Base-by-base conservation (phyloP, 2,113 vertebrate species). In the Numida meleagris region DNA sequence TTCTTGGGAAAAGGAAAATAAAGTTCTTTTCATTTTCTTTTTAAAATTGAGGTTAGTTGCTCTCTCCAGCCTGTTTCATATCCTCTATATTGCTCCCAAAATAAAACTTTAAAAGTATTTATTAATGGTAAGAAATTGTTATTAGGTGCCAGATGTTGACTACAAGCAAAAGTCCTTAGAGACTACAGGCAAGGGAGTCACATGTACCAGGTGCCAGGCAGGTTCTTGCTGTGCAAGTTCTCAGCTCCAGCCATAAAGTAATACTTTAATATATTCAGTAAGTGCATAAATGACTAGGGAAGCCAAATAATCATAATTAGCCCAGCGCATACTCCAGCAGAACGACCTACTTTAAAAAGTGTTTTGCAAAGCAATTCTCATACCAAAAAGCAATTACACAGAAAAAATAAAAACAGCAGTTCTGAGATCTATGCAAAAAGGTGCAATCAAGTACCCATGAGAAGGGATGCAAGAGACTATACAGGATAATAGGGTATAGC, bases 251-350 rank as follows among this genome's bases (percentile, higher is more conserved):
- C 36, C 86, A 16, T 38, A 57, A 80, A 82, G 34, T 36, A 76
- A 40, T 40, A 81, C n/a, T 62, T 71, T 58, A 87, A 70, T 63
- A 91, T 85, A 75, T 53, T 70, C 86, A 89, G 25, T 16, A 51
- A 78, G 40, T 58, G 33, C 43, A 51, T 88, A 96, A 89, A 91
- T 79, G 80, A 85, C 73, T 79, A 95, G 61, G 62, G 78, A 86
- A 93, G 88, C 81, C 82, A 96, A 96, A 92, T 86, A 88, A 82
- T 73, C 36, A 68, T 46, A 82, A 93, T 82, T 86, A 74, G 73
- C 43, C 66, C 27, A 50, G 20, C 59, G 58, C 46, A 50, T 57
- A 33, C 67, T 71, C 19, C 31, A 83, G 67, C 3, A 50, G 51
- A 68, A 82, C 51, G 75, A 94, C 92, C 94, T 87, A 82, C 89